These are phyloP conservation scores for Stichopus horrens DNA, from an alignment of 53 echinoderm and acorn worm species.

Conservation along the genomic window DNA sequence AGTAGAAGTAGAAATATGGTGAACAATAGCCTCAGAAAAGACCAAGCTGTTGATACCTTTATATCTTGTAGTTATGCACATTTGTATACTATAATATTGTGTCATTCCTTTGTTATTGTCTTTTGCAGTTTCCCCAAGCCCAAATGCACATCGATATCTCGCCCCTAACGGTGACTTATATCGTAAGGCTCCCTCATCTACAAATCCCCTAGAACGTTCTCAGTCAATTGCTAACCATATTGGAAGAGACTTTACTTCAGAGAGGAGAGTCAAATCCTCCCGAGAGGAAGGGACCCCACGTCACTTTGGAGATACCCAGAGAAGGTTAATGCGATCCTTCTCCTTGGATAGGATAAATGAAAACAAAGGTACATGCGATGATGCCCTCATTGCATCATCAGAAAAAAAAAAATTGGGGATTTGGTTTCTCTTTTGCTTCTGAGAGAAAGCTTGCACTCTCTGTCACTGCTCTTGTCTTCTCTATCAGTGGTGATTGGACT, in stretches of 20 bases:
- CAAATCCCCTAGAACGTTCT: slow-evolving; percentile 17
- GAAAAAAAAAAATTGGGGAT: neutral
- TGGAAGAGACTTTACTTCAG: slow-evolving; percentile 21
- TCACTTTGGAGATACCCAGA: neutral
- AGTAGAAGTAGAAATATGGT: no score
- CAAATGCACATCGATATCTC: slow-evolving; percentile 37
- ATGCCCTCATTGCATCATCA: neutral
- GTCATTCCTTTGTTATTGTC: neutral
- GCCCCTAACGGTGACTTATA: neutral
- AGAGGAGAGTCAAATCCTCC: neutral
- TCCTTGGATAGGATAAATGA: slow-evolving; percentile 31
- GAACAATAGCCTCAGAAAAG: no score
- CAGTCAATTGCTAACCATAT: slow-evolving; percentile 36
- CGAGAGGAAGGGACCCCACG: neutral
- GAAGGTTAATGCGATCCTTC: slow-evolving; percentile 27
- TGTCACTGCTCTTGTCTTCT: neutral
- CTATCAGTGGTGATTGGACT: no score
- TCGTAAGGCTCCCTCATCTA: neutral
- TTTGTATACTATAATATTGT: neutral
- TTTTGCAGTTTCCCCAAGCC: slow-evolving; percentile 45
- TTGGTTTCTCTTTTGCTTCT: neutral
- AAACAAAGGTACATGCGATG: slow-evolving; percentile 26
- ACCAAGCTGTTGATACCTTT: no score
- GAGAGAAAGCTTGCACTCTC: no score
- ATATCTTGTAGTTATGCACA: no score